Evolutionary conservation across 2,888 invertebrate genomes (phyloP).

Genomic region (Celastrina argiolus): DNA sequence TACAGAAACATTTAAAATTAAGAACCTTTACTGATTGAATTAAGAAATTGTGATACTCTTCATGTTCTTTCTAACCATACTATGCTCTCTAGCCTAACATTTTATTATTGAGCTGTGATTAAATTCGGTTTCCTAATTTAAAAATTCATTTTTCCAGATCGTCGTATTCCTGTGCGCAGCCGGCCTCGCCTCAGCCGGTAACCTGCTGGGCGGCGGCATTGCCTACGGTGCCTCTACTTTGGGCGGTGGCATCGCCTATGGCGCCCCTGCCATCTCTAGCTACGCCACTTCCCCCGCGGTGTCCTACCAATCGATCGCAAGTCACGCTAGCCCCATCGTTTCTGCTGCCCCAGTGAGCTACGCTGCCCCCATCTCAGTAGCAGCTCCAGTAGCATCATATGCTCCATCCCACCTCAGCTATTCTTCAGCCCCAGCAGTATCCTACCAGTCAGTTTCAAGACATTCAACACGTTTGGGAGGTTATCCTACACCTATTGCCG

Average conservation of each 20-base stretch:
- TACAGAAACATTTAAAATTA: background rate
- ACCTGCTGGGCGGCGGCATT: constrained; percentile 48
- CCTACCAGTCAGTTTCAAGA: constrained; percentile 49
- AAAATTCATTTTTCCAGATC: constrained; percentile 48
- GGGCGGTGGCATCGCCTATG: constrained; percentile 43
- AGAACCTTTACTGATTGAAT: too few relatives aligned
- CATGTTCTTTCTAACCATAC: too few relatives aligned
- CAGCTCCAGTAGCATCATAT: constrained; percentile 56
- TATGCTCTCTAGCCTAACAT: too few relatives aligned
- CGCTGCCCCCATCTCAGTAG: constrained; percentile 38
- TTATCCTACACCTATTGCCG: constrained; percentile 31
- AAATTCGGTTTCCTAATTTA: background rate
- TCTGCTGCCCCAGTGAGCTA: constrained; percentile 36
- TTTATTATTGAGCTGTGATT: background rate
- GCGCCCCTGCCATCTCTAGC: constrained; percentile 41
- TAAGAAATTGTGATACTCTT: too few relatives aligned
- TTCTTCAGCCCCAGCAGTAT: constrained; percentile 33
- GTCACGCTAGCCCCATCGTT: constrained; percentile 49
- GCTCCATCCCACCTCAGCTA: constrained; percentile 37
- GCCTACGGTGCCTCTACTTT: constrained; percentile 39
- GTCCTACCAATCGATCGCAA: constrained; percentile 44
- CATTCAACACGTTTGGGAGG: constrained; percentile 47
- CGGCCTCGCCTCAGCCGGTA: constrained; percentile 80
- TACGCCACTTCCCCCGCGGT: constrained; percentile 64
- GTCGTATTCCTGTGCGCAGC: constrained; percentile 77